Evolutionary conservation across 2,113 vertebrate genomes (phyloP).

Genomic region (Colius striatus): DNA sequence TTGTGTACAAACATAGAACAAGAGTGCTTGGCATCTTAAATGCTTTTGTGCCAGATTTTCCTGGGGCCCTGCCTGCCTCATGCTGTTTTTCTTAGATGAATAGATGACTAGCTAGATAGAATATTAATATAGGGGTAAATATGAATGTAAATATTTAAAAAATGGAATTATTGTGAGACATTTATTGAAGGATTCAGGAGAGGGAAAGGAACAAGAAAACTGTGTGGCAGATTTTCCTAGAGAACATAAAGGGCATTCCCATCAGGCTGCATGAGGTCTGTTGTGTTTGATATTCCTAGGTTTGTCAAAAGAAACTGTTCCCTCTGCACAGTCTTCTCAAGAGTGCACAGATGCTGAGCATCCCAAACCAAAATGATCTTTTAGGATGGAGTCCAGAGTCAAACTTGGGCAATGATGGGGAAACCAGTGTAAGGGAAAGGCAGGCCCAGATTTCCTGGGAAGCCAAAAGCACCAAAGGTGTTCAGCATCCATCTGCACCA

Average conservation of each 20-base stretch:
- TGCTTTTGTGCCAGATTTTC: neutral
- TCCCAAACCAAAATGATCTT: neutral
- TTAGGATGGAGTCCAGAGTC: neutral
- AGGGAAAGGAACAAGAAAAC: neutral
- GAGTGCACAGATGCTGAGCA: neutral
- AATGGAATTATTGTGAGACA: neutral
- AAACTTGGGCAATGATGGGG: neutral
- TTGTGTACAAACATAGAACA: neutral
- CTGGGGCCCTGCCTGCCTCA: neutral
- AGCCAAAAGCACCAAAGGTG: neutral
- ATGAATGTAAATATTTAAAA: neutral
- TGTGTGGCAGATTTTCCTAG: neutral
- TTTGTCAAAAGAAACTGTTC: neutral
- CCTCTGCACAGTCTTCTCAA: neutral
- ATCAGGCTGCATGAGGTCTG: neutral
- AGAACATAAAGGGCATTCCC: neutral
- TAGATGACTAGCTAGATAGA: neutral
- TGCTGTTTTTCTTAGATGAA: neutral
- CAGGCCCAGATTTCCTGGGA: neutral
- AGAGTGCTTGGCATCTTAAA: neutral
- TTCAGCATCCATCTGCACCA: neutral
- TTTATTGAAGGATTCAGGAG: neutral
- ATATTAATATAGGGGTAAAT: neutral
- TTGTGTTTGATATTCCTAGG: neutral
- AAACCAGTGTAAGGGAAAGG: neutral